phyloP scores from a whole-genome alignment of 23 tunicate genomes.

The Phallusia fumigata region DNA sequence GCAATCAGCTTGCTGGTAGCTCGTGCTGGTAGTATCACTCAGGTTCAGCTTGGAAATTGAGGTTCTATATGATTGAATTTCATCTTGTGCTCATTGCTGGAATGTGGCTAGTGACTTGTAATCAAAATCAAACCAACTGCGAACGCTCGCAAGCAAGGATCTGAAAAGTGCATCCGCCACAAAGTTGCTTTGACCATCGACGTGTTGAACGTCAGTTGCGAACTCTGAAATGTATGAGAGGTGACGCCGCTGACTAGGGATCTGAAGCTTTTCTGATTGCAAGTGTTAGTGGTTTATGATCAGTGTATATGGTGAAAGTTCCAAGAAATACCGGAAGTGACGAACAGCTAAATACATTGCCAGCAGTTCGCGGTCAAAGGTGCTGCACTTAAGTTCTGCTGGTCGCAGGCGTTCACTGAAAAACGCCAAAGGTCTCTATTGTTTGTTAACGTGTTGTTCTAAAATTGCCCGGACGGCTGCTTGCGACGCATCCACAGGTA shows the following conservation, averaged over 20 bases:
- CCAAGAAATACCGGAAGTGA: too few relatives aligned
- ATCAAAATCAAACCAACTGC: not conserved
- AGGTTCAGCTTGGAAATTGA: not conserved
- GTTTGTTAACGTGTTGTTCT: not conserved
- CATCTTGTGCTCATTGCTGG: too few relatives aligned
- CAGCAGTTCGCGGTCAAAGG: too few relatives aligned
- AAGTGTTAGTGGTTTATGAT: too few relatives aligned
- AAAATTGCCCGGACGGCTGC: too few relatives aligned
- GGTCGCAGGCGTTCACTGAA: too few relatives aligned
- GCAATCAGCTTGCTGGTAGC: too few relatives aligned
- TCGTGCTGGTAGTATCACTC: too few relatives aligned
- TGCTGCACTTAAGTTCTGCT: too few relatives aligned
- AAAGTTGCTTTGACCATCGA: not conserved
- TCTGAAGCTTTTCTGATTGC: not conserved
- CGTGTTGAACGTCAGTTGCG: not conserved
- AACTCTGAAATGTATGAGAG: not conserved
- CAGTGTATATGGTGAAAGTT: too few relatives aligned
- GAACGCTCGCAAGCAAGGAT: not conserved
- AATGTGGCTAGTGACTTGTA: too few relatives aligned
- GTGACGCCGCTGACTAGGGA: slow-evolving; percentile 9
- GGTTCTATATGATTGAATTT: not conserved
- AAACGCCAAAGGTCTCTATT: slow-evolving; percentile 13
- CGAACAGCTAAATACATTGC: too few relatives aligned
- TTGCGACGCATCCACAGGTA: slow-evolving; percentile 13
- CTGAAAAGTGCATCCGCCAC: slow-evolving; percentile 4